Base-by-base conservation (phyloP, 2,888 invertebrate genomes). In the Melanostoma scalare region DNA sequence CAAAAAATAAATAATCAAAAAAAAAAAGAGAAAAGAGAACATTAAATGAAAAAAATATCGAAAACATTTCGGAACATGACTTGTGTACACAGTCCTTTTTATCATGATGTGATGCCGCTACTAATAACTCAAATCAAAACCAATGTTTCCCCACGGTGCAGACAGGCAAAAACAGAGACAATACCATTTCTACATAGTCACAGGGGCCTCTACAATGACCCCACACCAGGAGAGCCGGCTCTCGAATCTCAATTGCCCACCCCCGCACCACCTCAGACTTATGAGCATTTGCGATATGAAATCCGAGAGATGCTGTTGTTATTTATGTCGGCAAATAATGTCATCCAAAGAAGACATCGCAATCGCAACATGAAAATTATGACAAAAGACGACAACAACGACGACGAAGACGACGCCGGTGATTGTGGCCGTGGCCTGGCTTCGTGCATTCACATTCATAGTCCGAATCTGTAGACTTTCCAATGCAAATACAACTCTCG, bases 311-410 rank as follows among this genome's bases (percentile, higher is more conserved):
- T 79, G 78, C 71, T 84, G 78, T 79, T 71, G 65, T 78, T 78
- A 84, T 84, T 84, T 84, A 84, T 84, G 84, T 84, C 84, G 78
- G 84, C 84, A 84, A 84, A 84, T 84, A 84, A 84, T 84, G 84
- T 84, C 84, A 78, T 78, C 84, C 79, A 84, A 84, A 84, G 79
- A 84, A 84, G 84, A 84, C 84, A 84, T 84, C 74, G 84, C 78
- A 73, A 74, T 84, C 78, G 84, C 74, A 71, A 84, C 74, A 84
- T 84, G 78, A 78, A 84, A 84, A 79, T 84, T 84, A 84, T 84
- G 84, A 84, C 84, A 78, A 84, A 84, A 84, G 82, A 78, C 78
- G 56, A 78, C 73, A 67, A 69, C 50, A 36, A 44, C 77, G 53
- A 48, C 63, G 56, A 73, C 53, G 48, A 44, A 63, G 65, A 72